Evolutionary conservation across 35 echinoderm and acorn worm genomes (phyloP), one percentile per base, ranked within the genome.

Genomic region (Hemicentrotus pulcherrimus): DNA sequence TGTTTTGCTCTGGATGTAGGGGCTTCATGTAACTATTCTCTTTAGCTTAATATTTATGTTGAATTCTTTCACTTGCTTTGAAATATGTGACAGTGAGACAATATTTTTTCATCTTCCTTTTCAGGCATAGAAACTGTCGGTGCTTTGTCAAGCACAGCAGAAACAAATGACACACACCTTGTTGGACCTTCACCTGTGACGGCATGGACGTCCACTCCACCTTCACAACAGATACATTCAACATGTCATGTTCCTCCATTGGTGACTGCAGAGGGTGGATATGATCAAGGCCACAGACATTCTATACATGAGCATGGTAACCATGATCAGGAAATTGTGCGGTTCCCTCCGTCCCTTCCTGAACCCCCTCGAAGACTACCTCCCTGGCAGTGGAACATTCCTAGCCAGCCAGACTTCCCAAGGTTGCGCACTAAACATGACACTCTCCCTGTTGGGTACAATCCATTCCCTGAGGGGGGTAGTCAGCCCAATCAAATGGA

Each of bases 391-490:
- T 98, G 97, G 97, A 91, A 92, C 31, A 47, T 65, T 90, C 95
- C 95, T 32, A 32, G 32, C 10, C 85, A 46, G 94, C 55, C 90
- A n/a, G 61, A 87, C 19, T 88, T 94, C 55, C 95, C 96, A n/a
- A 48, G 91, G 47, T 22, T 97, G 60, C 85, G 96, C 58, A 96
- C 95, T 60, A 55, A 95, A 46, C 97, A 97, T 94, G 96, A 95
- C 7, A 98, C 97, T 65, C 78, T 98, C 85, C 97, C 97, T 5
- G 86, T 7, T 31, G 94, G 95, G 28, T 98, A 94, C 91, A 95
- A 97, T 94, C 96, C 97, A 94, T 98, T 95, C 61, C 91, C 95
- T 32, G 95, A 96, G 6, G 91, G 94, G 47, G 48, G 46, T 31
- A 14, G 46, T 48, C 47, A 55, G 46, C 45, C 11, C n/a, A 47